Evolutionary conservation across 2,113 vertebrate genomes (phyloP).

Genomic region (Cepphus grylle): DNA sequence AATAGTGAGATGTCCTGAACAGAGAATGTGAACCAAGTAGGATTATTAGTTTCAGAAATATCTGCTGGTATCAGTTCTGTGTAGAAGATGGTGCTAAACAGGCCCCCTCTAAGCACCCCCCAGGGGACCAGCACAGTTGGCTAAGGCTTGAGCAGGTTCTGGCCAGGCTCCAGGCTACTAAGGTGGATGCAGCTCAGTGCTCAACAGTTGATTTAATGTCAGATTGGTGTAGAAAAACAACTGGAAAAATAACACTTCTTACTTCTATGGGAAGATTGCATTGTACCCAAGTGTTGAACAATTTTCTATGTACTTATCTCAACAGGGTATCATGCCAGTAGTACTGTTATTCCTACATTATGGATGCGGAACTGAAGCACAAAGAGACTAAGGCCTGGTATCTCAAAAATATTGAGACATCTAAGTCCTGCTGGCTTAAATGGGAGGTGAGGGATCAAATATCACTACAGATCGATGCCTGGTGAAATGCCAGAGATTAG

Average conservation of each 20-base stretch:
- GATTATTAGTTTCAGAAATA: neutral
- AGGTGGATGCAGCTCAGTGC: neutral
- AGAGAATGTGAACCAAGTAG: neutral
- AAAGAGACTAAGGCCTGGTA: neutral
- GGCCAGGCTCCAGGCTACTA: neutral
- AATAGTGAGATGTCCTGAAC: neutral
- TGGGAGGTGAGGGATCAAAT: neutral
- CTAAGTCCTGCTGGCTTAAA: neutral
- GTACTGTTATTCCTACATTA: neutral
- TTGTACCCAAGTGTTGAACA: neutral
- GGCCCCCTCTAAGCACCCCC: neutral
- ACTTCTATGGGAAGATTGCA: neutral
- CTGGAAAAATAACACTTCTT: neutral
- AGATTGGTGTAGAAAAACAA: neutral
- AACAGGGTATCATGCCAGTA: neutral
- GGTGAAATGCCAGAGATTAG: neutral
- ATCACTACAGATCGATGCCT: neutral
- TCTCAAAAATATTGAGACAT: neutral
- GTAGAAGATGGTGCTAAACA: neutral
- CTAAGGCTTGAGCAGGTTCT: neutral
- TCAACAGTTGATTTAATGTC: neutral
- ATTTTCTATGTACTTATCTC: neutral
- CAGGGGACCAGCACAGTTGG: accelerated
- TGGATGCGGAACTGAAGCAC: neutral
- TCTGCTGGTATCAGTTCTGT: neutral